Evolutionary conservation across 2,888 invertebrate genomes (phyloP), one percentile per base, ranked within the genome.

Genomic region (Heliconius erato): DNA sequence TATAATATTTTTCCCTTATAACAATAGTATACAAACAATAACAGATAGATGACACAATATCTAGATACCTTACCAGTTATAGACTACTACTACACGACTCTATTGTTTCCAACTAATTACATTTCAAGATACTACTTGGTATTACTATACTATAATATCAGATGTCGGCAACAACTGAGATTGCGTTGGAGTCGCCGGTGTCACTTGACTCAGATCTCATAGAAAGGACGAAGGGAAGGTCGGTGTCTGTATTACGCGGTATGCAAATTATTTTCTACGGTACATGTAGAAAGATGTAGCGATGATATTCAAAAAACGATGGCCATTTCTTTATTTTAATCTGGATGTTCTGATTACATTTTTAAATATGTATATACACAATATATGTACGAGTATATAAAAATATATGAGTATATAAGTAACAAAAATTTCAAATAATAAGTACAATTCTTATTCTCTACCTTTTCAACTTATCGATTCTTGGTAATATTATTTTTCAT

Each of bases 161-260:
- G 77, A 77, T 26, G 28, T 44, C 63, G 35, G 74, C 79, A 72
- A 82, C 80, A 76, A 80, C 59, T 71, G 32, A 76, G 74, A 80
- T 84, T 80, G 83, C 80, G 80, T 79, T 80, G 71, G 74, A 84
- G 54, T 81, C 79, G 49, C 67, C 78, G 90, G 89, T 88, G 91
- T 91, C 91, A 91, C 92, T 92, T 92, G 91, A 91, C 90, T 87
- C 89, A 90, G 91, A 90, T 90, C 91, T 89, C 87, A 88, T 84
- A 89, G 84, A 82, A 85, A 87, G 88, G 87, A 85, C 84, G 86
- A 84, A 85, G 85, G 86, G 87, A 86, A 84, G 88, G 80, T 82
- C 81, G 85, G 85, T 82, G 83, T 80, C 54, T 83, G 86, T 85
- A 81, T 84, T 87, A 88, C 87, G 87, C 87, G 88, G 88, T 87